Base-by-base conservation (phyloP, 1,140 invertebrate genomes). In the Ridgeia piscesae region DNA sequence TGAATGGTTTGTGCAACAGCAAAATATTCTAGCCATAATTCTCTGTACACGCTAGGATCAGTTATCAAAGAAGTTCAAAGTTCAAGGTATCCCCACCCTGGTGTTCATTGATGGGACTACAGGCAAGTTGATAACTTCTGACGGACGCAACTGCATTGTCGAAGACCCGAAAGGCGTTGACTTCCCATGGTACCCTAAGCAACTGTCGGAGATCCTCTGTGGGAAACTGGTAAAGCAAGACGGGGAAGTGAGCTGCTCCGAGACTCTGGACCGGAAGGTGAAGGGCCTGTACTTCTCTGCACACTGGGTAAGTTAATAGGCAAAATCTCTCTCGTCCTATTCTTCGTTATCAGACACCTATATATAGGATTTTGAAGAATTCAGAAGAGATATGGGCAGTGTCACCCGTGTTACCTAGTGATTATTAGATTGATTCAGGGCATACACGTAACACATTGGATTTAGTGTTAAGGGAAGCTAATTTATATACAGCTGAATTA, bases 261-360 rank as follows among this genome's bases (percentile, higher is more conserved):
- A 94, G 21, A 93, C 94, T 27, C 93, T 96, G 88, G 95, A 94
- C 93, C 96, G 97, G 93, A 97, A 97, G 93, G 96, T 97, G 91
- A 97, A 97, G 94, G 97, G 97, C 27, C 96, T 98, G 94, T 98
- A 98, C 95, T 98, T 98, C 95, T 97, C 98, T 89, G 98, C 98
- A 42, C 97, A 98, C 95, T 98, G 98, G 98, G 98, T 98, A 95
- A 96, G 96, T 94, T 21, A 17, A 77, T 31, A 21, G 58, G 58
- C 0, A 77, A 8, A 77, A 42, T 42, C 42, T 42, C 42, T 42
- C 11, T 42, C 11, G 42, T 42, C 42, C 11, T 42, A 4, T 11
- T 42, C 42, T 42, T 42, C 42, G 42, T 42, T 11, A 42, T 42
- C 11, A 6, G 42, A 4, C 42, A 42, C 42, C 42, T 11, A 6